Percentiles rank a stretch among this genome's conserved stretches.
Evolutionary conservation across 2,113 vertebrate genomes (phyloP).

Genomic region (Elgaria multicarinata): DNA sequence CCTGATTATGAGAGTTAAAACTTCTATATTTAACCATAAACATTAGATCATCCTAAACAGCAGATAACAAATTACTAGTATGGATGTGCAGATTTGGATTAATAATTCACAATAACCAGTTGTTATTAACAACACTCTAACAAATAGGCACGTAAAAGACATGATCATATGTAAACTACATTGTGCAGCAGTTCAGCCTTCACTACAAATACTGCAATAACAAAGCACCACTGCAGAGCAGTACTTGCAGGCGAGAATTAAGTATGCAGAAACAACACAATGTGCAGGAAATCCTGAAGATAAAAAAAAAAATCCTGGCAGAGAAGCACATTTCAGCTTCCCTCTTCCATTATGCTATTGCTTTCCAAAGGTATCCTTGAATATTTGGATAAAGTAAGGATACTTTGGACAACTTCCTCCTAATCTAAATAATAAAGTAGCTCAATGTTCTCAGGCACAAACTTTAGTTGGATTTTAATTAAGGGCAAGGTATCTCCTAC

Average conservation of each 20-base stretch:
- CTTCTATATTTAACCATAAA: background rate
- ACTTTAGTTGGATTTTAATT: background rate
- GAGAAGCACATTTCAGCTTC: constrained; percentile 42
- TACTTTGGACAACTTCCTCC: background rate
- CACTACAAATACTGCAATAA: background rate
- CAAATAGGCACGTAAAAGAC: background rate
- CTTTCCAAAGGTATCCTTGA: background rate
- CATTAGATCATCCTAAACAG: background rate
- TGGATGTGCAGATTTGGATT: background rate
- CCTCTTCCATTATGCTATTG: background rate
- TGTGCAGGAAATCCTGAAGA: constrained; percentile 32
- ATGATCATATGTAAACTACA: background rate
- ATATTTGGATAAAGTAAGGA: background rate
- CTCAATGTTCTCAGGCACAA: constrained; percentile 51
- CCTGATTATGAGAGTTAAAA: background rate
- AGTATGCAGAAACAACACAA: constrained; percentile 11
- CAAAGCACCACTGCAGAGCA: background rate
- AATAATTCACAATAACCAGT: background rate
- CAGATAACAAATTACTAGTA: background rate
- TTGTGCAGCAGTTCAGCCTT: background rate
- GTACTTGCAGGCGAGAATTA: background rate
- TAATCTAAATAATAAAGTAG: background rate
- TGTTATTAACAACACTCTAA: background rate
- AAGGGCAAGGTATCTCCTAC: background rate
- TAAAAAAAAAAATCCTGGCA: constrained; percentile 52